Evolutionary conservation across 2,888 invertebrate species (phyloP).

Genomic region (Nysson spinosus): DNA sequence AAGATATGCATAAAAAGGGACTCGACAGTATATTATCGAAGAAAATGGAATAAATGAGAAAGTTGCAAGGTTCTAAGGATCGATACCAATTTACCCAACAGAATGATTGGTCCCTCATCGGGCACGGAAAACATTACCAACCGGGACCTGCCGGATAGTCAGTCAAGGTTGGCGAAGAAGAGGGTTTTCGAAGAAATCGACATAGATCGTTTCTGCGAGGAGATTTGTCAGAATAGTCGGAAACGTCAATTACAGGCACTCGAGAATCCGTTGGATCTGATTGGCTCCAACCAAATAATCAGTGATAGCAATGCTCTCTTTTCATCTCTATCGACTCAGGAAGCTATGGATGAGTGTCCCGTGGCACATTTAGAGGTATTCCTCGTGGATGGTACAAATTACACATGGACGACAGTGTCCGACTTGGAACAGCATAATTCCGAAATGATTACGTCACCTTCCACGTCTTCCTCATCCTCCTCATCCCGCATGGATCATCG

Average conservation of each 20-base stretch:
- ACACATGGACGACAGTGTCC: conserved; percentile 53
- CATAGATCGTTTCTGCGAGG: conserved; percentile 72
- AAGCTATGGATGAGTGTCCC: conserved; percentile 56
- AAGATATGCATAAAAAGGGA: no score
- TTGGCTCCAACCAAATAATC: conserved; percentile 42
- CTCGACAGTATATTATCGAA: no score
- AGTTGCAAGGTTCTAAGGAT: no score
- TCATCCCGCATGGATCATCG: no score
- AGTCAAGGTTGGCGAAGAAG: conserved; percentile 62
- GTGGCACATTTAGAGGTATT: conserved; percentile 72
- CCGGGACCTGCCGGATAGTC: conserved; percentile 56
- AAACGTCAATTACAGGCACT: conserved; percentile 50
- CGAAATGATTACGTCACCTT: conserved; percentile 17
- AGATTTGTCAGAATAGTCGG: conserved; percentile 61
- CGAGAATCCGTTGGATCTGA: conserved; percentile 48
- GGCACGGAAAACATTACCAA: conserved; percentile 56
- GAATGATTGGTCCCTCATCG: conserved; percentile 74
- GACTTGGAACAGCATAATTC: conserved; percentile 43
- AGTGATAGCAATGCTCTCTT: conserved; percentile 41
- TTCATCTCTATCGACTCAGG: conserved; percentile 50
- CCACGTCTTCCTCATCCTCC: conserved; percentile 36
- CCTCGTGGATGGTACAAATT: conserved; percentile 70
- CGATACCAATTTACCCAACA: conserved; percentile 15
- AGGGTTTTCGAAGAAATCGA: conserved; percentile 72
- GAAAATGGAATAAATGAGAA: neutral